Evolutionary conservation across 2,797 vertebrate species (phyloP).

Genomic region (Schizothorax lantsangensis): DNA sequence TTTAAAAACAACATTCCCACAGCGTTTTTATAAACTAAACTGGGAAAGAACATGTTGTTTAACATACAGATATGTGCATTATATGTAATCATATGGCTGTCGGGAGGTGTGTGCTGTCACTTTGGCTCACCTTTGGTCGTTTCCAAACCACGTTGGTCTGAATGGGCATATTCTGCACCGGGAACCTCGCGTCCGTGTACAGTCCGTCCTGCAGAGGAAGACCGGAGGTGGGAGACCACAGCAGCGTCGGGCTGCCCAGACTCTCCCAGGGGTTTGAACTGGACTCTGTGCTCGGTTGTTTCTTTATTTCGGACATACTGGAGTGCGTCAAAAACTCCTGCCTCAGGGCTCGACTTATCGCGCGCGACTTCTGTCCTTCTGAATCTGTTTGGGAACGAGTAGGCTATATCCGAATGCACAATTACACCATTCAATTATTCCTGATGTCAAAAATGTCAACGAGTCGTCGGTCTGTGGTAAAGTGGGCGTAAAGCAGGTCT

Average conservation of each 20-base stretch:
- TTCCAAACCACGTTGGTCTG: constrained; percentile 66
- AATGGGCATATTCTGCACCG: constrained; percentile 66
- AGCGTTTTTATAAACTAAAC: not conserved
- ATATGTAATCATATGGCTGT: not conserved
- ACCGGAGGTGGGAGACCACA: constrained; percentile 6
- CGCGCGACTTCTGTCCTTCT: not conserved
- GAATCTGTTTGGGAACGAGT: too few species aligned
- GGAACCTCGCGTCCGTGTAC: constrained; percentile 73
- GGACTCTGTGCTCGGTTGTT: not conserved
- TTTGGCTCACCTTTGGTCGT: constrained; percentile 70
- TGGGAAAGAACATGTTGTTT: not conserved
- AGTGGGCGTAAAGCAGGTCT: not conserved
- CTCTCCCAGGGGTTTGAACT: not conserved
- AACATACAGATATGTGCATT: not conserved
- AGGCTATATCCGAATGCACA: not conserved
- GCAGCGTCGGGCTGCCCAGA: not conserved
- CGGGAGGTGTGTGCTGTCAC: not conserved
- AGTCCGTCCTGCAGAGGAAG: constrained; percentile 60
- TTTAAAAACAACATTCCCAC: not conserved
- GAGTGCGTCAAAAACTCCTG: not conserved
- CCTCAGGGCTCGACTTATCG: not conserved
- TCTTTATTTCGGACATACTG: not conserved
- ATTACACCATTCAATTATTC: not conserved
- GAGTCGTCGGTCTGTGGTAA: not conserved
- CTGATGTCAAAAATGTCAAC: not conserved